Conservation (phyloP, 2,888 invertebrate species). For the Prosopocoilus inquinatus region DNA sequence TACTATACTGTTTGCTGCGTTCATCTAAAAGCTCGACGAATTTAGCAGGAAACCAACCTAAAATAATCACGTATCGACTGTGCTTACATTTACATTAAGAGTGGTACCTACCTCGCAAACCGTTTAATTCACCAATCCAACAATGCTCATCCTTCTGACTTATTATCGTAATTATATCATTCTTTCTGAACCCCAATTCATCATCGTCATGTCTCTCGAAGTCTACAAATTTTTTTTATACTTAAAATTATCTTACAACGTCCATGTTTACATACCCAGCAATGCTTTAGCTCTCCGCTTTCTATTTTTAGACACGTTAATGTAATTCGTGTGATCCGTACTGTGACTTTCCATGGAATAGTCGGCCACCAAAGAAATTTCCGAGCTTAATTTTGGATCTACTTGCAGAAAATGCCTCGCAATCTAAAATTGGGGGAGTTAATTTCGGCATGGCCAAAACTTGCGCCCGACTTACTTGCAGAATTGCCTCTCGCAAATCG, state of each 20-base stretch:
- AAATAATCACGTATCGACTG: constrained; percentile 8
- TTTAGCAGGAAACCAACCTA: constrained; percentile 95
- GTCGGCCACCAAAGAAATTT: constrained; percentile 83
- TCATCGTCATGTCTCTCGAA: constrained; percentile 98
- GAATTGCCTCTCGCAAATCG: constrained; percentile 93
- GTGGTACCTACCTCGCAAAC: constrained; percentile 65
- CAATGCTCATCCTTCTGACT: constrained; percentile 98
- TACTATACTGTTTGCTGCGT: constrained; percentile 84
- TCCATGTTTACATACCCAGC: constrained; percentile 54
- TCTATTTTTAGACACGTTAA: constrained; percentile 86
- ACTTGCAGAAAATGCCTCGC: constrained; percentile 93
- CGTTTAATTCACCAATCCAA: constrained; percentile 97
- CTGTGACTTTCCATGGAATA: constrained; percentile 95
- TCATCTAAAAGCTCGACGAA: constrained; percentile 96
- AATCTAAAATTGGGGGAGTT: constrained; percentile 48
- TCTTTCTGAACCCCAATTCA: constrained; percentile 96
- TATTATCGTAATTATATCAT: constrained; percentile 96
- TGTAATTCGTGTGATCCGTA: constrained; percentile 90
- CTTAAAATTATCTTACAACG: background rate
- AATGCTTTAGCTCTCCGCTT: constrained; percentile 92
- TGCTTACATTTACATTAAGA: too few relatives aligned
- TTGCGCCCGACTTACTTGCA: constrained; percentile 63
- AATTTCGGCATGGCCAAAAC: background rate
- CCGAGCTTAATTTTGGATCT: constrained; percentile 80
- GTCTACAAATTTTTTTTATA: constrained; percentile 55